These are phyloP conservation scores for Galago senegalensis DNA, from an alignment of 2,797 vertebrate genomes.

Conservation along the genomic window DNA sequence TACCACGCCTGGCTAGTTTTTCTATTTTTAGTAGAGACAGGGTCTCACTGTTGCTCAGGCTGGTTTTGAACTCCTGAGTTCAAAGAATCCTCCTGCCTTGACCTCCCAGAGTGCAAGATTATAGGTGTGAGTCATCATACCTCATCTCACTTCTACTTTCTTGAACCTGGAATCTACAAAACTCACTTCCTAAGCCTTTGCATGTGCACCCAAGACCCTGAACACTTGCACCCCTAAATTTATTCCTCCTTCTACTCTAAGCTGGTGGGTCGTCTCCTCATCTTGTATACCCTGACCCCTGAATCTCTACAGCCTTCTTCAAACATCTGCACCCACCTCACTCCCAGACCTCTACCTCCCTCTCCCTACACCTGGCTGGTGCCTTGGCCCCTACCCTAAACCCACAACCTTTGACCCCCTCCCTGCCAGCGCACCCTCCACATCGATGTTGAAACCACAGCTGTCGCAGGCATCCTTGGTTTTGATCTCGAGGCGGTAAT, in stretches of 20 bases:
- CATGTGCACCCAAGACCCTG: no score
- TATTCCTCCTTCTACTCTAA: background rate
- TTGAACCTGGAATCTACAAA: background rate
- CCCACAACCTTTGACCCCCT: rapidly evolving
- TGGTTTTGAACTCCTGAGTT: no score
- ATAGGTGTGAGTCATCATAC: no score
- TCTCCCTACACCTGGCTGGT: background rate
- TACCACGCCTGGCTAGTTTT: no score
- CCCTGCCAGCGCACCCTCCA: constrained; percentile 90
- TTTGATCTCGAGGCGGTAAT: constrained; percentile 95
- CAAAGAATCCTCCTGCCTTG: no score
- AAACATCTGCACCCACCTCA: background rate
- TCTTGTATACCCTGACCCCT: background rate
- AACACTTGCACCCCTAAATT: background rate
- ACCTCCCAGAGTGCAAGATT: no score
- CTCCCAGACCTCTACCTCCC: rapidly evolving
- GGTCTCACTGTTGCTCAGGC: no score
- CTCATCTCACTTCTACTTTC: background rate
- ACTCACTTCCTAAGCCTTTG: background rate
- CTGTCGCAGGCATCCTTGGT: constrained; percentile 95
- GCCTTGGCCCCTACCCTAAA: rapidly evolving
- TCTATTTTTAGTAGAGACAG: no score
- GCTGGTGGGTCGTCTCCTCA: background rate
- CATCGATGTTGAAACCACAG: constrained; percentile 93
- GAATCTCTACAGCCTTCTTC: background rate